Evolutionary conservation across 2,113 vertebrate genomes (phyloP).

Genomic region (Ginglymostoma cirratum): DNA sequence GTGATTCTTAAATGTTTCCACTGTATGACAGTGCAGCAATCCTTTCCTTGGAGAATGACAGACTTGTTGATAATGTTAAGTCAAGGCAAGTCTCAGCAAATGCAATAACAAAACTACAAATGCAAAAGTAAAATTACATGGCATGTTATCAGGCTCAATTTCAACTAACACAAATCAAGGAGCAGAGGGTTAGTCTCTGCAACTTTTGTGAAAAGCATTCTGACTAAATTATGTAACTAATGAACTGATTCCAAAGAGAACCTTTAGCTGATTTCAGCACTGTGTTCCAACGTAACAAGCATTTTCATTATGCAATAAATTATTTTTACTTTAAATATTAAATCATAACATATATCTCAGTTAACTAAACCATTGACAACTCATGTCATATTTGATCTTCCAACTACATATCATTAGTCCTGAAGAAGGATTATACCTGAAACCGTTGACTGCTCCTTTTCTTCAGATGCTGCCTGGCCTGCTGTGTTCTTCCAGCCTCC

Average conservation of each 20-base stretch:
- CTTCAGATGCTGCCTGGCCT: too few relatives aligned
- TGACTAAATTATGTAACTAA: neutral
- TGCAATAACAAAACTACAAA: neutral
- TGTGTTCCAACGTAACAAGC: neutral
- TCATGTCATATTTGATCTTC: neutral
- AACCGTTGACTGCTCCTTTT: too few relatives aligned
- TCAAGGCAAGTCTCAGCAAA: neutral
- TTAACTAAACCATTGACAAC: neutral
- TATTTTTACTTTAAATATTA: neutral
- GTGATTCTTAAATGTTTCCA: neutral
- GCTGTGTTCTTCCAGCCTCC: too few relatives aligned
- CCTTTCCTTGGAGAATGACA: neutral
- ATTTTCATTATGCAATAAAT: neutral
- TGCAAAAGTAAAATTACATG: neutral
- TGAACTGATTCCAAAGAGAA: neutral
- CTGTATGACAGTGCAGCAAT: neutral
- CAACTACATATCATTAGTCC: neutral
- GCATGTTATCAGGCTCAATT: neutral
- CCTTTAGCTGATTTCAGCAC: neutral
- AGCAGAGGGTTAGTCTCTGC: neutral
- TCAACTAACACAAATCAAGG: neutral
- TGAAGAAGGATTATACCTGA: too few relatives aligned
- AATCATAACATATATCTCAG: neutral
- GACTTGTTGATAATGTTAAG: neutral
- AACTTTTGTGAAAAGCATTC: neutral